These are phyloP conservation scores for Stenoptilia bipunctidactyla DNA, from an alignment of 2,888 invertebrate genomes.

Conservation along the genomic window DNA sequence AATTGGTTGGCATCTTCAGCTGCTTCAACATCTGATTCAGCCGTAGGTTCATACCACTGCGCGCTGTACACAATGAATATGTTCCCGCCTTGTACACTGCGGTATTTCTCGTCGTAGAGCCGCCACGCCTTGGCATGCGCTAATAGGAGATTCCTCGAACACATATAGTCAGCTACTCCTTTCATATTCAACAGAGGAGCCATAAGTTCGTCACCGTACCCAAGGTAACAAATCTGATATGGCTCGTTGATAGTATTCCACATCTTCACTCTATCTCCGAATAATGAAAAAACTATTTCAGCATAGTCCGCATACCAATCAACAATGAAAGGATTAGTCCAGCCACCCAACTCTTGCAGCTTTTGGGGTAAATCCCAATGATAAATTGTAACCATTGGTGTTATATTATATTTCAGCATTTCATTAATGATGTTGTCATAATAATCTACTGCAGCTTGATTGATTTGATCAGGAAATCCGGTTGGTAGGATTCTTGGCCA, in stretches of 20 bases:
- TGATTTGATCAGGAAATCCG: conserved; percentile 65
- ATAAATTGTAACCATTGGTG: conserved; percentile 69
- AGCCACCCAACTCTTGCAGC: conserved; percentile 66
- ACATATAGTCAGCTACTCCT: conserved; percentile 54
- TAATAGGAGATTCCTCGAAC: conserved; percentile 46
- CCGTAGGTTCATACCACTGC: conserved; percentile 33
- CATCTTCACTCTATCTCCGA: conserved; percentile 52
- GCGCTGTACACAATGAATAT: conserved; percentile 18
- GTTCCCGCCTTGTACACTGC: conserved; percentile 23
- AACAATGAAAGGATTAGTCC: conserved; percentile 45
- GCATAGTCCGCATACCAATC: conserved; percentile 62
- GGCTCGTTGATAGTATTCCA: conserved; percentile 74
- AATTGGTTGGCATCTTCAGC: conserved; percentile 14
- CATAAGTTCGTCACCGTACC: conserved; percentile 38
- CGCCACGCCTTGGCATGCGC: conserved; percentile 66
- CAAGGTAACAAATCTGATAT: conserved; percentile 30
- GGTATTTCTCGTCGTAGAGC: conserved; percentile 36
- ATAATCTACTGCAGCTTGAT: conserved; percentile 44
- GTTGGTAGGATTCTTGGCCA: conserved; percentile 76
- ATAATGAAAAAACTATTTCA: conserved; percentile 37
- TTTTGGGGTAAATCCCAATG: conserved; percentile 66
- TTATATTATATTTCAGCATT: conserved; percentile 67
- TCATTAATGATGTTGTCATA: conserved; percentile 65
- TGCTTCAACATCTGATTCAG: conserved; percentile 22
- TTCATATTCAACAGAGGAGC: conserved; percentile 34